A percentile compares a stretch with the other conserved stretches of the same genome.
Evolutionary conservation across 30 jellyfish, hydroid and myxozoan species (phyloP).

Genomic region (Aurelia sp.): DNA sequence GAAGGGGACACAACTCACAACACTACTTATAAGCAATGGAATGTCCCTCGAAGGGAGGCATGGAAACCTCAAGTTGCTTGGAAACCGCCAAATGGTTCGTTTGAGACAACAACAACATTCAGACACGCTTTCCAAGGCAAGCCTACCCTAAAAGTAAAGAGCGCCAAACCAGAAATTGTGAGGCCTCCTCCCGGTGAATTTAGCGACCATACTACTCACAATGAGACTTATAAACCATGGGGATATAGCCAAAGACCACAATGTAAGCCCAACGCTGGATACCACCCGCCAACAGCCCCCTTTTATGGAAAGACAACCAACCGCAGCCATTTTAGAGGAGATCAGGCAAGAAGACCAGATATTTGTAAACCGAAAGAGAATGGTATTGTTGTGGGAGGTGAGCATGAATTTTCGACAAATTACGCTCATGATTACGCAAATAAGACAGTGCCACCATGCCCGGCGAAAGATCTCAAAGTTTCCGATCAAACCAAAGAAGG

Average conservation of each 20-base stretch:
- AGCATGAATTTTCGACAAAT: conserved; percentile 84
- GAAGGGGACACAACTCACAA: conserved; percentile 90
- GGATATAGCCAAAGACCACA: conserved; percentile 60
- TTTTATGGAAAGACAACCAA: conserved; percentile 94
- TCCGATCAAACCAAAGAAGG: conserved; percentile 64
- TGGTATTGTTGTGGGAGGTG: conserved; percentile 76
- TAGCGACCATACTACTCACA: conserved; percentile 89
- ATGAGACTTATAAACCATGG: conserved; percentile 97
- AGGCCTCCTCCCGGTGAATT: conserved; percentile 82
- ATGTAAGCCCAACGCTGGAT: conserved; percentile 76
- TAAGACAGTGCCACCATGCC: conserved; percentile 81
- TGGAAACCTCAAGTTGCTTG: conserved; percentile 94
- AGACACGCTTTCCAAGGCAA: conserved; percentile 88
- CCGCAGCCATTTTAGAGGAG: conserved; percentile 81
- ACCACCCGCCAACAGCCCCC: conserved; percentile 84
- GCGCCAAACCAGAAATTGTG: conserved; percentile 81
- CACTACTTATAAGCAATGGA: conserved; percentile 84
- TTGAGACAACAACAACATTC: conserved; percentile 83
- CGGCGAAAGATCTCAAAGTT: conserved; percentile 85
- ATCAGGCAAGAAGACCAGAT: conserved; percentile 69
- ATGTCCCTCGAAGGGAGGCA: conserved; percentile 57
- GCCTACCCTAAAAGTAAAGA: conserved; percentile 73
- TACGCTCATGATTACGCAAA: conserved; percentile 73
- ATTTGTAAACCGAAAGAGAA: conserved; percentile 85
- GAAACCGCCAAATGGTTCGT: conserved; percentile 80